These are phyloP conservation scores for Meleagris gallopavo DNA, from an alignment of 2,113 vertebrate genomes.

Conservation along the genomic window DNA sequence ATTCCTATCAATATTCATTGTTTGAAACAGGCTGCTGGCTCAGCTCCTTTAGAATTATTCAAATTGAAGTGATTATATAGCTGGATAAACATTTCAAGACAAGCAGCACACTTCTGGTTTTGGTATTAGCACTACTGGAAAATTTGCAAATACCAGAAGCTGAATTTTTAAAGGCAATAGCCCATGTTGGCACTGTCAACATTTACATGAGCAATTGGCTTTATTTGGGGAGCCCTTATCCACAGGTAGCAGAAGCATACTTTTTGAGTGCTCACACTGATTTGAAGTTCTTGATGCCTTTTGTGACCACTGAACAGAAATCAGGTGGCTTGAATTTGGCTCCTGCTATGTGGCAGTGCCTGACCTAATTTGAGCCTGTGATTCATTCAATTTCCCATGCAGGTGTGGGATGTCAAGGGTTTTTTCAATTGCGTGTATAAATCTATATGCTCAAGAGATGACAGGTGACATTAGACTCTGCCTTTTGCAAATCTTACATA, in stretches of 20 bases:
- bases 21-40: constrained; percentile 17
- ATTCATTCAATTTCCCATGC: background rate
- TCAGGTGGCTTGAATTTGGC: background rate
- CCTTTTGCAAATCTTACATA: background rate
- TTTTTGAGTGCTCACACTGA: background rate
- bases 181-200: background rate
- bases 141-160: background rate
- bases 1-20: background rate
- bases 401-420: background rate
- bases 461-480: constrained; percentile 41
- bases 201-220: accelerated
- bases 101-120: background rate
- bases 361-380: background rate
- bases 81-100: background rate
- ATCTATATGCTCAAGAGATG: background rate
- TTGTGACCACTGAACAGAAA: background rate
- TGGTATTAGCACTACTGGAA: background rate
- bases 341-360: background rate
- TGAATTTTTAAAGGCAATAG: background rate
- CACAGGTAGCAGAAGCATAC: background rate
- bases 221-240: background rate
- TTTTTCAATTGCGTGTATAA: constrained; percentile 14
- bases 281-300: background rate
- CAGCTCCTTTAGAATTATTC: constrained; percentile 15
- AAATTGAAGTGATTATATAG: constrained; percentile 11